Evolutionary conservation across 2,113 vertebrate species (phyloP), one percentile per base, ranked within the genome.

Genomic region (Empidonax traillii): DNA sequence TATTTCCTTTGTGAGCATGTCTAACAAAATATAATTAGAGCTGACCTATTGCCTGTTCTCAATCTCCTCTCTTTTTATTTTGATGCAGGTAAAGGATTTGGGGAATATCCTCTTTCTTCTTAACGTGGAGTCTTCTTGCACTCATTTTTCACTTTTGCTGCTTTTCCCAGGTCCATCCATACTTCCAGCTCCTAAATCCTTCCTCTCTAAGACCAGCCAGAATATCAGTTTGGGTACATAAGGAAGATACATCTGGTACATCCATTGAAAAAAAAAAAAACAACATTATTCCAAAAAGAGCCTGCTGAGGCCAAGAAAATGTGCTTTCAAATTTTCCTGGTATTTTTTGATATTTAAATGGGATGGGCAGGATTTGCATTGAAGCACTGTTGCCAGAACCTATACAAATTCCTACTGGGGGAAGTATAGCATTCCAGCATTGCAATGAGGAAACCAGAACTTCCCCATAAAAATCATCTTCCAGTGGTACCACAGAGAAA

Each of bases 321-420:
- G 77, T 93, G 30, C 92, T 93, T 92, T 78, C 21, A 61, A 44
- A 30, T 87, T 81, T 96, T 96, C 93, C 80, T 92, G 77, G 93
- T 94, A 95, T 95, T 96, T 92, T 92, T 61, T 92, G 76, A 81
- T 90, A 53, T 65, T 78, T 90, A 81, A 93, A 89, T 94, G 16
- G 3, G 41, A 43, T 93, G 89, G 23, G 4, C 56, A 51, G 71
- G 62, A 24, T 89, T 85, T 6, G 1, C 49, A 72, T 93, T 90
- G 27, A 61, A 61, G 39, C 23, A 22, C 49, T 58, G 3, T 19
- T 93, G 80, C 76, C 94, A 96, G 79, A 75, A 6, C 79, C 83
- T 84, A 49, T 92, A 84, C 19, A 65, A 87, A 52, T 84, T 83
- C 72, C 67, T 84, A 7, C 46, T 53, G 49, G 33, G 23, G 52